Evolutionary conservation across 2,888 invertebrate genomes (phyloP).

Genomic region (Gasteruption jaculator): DNA sequence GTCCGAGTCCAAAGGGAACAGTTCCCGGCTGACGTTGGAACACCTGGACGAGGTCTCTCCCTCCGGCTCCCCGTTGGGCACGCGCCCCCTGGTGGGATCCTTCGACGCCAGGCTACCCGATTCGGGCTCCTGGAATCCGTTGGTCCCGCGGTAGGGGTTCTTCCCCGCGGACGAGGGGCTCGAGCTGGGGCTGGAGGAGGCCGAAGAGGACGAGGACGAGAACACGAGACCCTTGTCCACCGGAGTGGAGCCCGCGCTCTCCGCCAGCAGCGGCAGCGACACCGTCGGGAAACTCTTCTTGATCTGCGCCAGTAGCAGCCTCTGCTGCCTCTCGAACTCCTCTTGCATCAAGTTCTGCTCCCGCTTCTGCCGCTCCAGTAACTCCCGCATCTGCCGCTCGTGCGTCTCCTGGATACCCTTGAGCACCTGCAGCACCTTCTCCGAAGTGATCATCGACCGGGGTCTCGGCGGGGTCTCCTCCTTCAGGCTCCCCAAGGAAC

Average conservation of each 20-base stretch:
- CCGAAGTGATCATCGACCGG: constrained; percentile 33
- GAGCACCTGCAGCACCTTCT: constrained; percentile 40
- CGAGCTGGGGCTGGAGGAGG: too few relatives aligned
- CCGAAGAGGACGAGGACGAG: too few relatives aligned
- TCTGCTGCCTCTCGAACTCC: constrained; percentile 65
- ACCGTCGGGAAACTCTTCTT: constrained; percentile 46
- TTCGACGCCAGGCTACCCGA: too few relatives aligned
- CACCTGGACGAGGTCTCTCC: constrained; percentile 22
- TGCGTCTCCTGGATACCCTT: constrained; percentile 62
- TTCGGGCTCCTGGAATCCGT: too few relatives aligned
- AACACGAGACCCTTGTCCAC: too few relatives aligned
- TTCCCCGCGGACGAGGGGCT: too few relatives aligned
- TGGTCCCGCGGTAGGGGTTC: too few relatives aligned
- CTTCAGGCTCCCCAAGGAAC: constrained; percentile 29
- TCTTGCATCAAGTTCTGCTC: constrained; percentile 63
- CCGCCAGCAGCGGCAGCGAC: constrained; percentile 24
- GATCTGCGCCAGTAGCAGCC: constrained; percentile 54
- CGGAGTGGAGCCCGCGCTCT: constrained; percentile 22
- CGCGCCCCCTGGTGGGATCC: too few relatives aligned
- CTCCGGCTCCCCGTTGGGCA: too few relatives aligned
- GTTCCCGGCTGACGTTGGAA: constrained; percentile 36
- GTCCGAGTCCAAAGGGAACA: constrained; percentile 39
- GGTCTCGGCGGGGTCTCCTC: too few relatives aligned
- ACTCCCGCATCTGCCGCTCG: constrained; percentile 59
- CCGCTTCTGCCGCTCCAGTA: constrained; percentile 62